phyloP scores from a whole-genome alignment of 2,888 invertebrate genomes.

The Pheosia tremula region DNA sequence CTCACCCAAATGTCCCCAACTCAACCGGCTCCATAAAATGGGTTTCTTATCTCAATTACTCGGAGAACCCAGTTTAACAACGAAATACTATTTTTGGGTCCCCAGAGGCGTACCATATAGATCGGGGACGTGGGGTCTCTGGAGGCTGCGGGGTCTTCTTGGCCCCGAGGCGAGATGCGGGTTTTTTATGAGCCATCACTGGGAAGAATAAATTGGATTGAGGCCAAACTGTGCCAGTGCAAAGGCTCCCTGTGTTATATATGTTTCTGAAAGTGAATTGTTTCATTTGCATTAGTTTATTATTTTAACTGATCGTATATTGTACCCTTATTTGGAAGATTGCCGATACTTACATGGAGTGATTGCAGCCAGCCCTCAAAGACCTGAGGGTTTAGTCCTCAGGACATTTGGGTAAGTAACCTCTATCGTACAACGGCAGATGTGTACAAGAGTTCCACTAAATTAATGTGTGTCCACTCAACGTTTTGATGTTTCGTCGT shows the following conservation, averaged over 20 bases:
- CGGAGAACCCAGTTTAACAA: not conserved
- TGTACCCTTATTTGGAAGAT: no score
- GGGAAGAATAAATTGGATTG: slow-evolving; percentile 50
- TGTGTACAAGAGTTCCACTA: not conserved
- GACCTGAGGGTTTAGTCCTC: no score
- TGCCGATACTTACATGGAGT: no score
- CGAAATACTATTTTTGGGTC: not conserved
- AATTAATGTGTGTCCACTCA: not conserved
- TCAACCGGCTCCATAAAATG: not conserved
- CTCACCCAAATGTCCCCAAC: not conserved
- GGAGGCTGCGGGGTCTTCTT: slow-evolving; percentile 11
- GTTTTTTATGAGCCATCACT: slow-evolving; percentile 46
- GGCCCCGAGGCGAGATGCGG: slow-evolving; percentile 14
- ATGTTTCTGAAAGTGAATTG: not conserved
- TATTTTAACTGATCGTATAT: no score
- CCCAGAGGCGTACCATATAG: not conserved
- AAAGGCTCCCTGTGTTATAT: not conserved
- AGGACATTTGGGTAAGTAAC: no score
- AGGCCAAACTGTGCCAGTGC: slow-evolving; percentile 35
- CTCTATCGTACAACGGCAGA: no score
- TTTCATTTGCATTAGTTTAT: not conserved
- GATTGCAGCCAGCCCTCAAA: no score
- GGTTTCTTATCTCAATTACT: not conserved
- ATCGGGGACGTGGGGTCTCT: not conserved
- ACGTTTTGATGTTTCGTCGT: not conserved